Evolutionary conservation across 1,140 invertebrate species (phyloP), one percentile per base, ranked within the genome.

Genomic region (Nephila pilipes): DNA sequence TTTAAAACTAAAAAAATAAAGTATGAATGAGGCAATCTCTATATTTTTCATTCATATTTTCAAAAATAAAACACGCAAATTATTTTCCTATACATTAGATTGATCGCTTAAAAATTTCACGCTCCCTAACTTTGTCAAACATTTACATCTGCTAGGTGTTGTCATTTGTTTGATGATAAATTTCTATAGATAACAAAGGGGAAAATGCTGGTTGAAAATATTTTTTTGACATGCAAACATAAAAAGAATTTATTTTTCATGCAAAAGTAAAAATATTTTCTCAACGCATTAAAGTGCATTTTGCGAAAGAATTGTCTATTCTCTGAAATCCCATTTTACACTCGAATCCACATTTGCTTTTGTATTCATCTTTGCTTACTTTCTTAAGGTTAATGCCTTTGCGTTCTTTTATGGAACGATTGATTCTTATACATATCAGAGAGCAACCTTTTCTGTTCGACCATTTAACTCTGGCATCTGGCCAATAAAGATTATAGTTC

Each of bases 401-500:
- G 16, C 14, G 69, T 75, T 75, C 69, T 75, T 75, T 75, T 75
- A 75, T 32, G 69, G 69, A 25, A 18, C 69, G 32, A 75, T 75
- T 32, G 29, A 25, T 29, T 75, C 69, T 75, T 75, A 75, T 29
- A n/a, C n/a, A n/a, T n/a, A n/a, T n/a, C n/a, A n/a, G 29, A 75
- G 32, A 29, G 69, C 69, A 75, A 75, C 69, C 69, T 75, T 46
- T 75, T 75, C 69, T 75, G 69, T 75, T 29, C 69, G 29, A 57
- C 83, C 57, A 85, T 85, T 85, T 58, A 57, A 60, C 83, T 85
- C 55, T 85, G 83, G 83, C 83, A n/a, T 58, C 55, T 85, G 83
- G 83, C 83, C 83, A 85, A 58, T 85, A 85, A 58, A 85, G 83
- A 60, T 85, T 85, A 57, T 85, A 85, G 57, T 60, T 85, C 57